Evolutionary conservation across 2,888 invertebrate genomes (phyloP), one percentile per base, ranked within the genome.

Genomic region (Epirrhoe tristata): DNA sequence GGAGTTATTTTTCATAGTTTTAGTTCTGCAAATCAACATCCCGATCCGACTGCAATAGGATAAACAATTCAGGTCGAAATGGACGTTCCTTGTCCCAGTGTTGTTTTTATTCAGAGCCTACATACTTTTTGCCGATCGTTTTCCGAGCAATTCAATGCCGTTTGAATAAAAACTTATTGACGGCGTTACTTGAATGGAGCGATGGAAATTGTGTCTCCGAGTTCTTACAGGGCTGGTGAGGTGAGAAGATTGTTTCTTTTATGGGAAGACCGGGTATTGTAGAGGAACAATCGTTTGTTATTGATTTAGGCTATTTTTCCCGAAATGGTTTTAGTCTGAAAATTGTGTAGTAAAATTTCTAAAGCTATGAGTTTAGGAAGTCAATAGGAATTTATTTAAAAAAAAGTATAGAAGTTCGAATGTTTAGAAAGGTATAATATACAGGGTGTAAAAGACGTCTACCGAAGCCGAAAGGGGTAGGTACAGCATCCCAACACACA

Each of bases 91-190:
- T 51, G 61, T 57, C 51, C 55, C 63, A 0, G 54, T 58, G 60
- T 70, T 70, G 66, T 63, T 69, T 72, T 72, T 70, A 68, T 72
- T 69, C 65, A 69, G 58, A 77, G 73, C 76, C 72, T 75, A 72
- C 78, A 73, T 77, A 74, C 71, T 69, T 80, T 79, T 72, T 71
- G 65, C 57, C 62, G 57, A 66, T 63, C 69, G 71, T 65, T 69
- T 71, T 67, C 65, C 74, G 63, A 60, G 53, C 72, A 72, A 80
- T 83, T 80, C 79, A 77, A 83, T 81, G 77, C 74, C 68, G 73
- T 71, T 74, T 66, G 70, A 74, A 77, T 74, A 80, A 77, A 79
- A 76, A 77, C 67, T 77, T 76, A 74, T 72, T 62, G 73, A 66
- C 70, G 63, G 58, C 67, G 67, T 60, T 66, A 66, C 66, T 66